Conservation (phyloP, 2,113 vertebrate species). For the Grammomys dolichurus region DNA sequence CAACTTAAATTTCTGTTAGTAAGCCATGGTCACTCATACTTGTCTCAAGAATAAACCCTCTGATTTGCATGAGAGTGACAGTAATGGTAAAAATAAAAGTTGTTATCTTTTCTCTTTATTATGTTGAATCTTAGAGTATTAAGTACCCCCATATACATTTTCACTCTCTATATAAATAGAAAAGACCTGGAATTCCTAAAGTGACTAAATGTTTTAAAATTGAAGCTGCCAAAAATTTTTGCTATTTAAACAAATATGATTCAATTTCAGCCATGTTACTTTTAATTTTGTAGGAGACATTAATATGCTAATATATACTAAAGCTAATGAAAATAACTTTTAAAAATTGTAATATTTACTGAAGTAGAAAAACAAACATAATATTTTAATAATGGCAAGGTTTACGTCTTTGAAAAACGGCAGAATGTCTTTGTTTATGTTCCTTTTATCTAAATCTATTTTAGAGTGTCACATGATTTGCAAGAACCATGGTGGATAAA, state of each 20-base stretch:
- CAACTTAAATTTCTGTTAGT: background rate
- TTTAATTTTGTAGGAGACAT: slow-evolving; percentile 18
- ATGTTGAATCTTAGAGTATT: background rate
- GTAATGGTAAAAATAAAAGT: background rate
- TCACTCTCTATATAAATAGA: background rate
- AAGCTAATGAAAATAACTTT: slow-evolving; percentile 50
- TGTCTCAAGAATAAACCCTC: background rate
- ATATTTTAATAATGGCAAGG: slow-evolving; percentile 34
- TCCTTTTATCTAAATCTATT: slow-evolving; percentile 59
- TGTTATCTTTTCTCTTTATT: background rate
- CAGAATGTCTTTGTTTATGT: slow-evolving; percentile 20
- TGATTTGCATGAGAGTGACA: background rate
- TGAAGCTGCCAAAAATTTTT: slow-evolving; percentile 9
- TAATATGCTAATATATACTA: slow-evolving; percentile 40
- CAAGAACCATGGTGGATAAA: slow-evolving; percentile 64
- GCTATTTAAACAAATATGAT: slow-evolving; percentile 53
- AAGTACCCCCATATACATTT: background rate
- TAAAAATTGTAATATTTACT: slow-evolving; percentile 53
- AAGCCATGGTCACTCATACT: background rate
- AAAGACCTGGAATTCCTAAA: background rate
- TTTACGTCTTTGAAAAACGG: slow-evolving; percentile 13
- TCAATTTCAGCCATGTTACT: background rate
- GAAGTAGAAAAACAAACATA: slow-evolving; percentile 55
- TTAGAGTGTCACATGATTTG: slow-evolving; percentile 60
- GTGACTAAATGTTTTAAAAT: slow-evolving; percentile 19